Base-by-base conservation (phyloP, 2,888 invertebrate genomes). In the Crioceris asparagi region DNA sequence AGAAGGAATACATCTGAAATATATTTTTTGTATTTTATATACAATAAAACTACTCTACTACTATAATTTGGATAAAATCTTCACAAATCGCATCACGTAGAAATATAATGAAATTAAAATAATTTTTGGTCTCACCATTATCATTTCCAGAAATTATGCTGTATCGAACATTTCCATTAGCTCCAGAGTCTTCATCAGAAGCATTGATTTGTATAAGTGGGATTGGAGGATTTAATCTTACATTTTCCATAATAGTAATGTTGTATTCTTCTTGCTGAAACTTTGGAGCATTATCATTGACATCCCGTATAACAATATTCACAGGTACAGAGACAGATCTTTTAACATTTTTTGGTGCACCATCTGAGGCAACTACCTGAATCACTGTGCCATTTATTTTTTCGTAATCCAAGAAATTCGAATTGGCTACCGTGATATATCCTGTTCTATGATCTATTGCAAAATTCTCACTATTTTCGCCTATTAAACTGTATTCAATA, bases 241-340 rank as follows among this genome's bases (percentile, higher is more conserved):
- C 70, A 60, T 87, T 90, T 60, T 92, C 91, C 0, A 85, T 83
- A 10, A 92, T 83, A 0, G 79, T 82, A 1, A 82, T 79, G 49
- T 77, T 75, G 62, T 90, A 92, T 6, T 74, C 74, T 31, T 75
- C 74, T 49, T 83, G 80, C 0, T 74, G 75, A 62, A 94, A 93
- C 29, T 76, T 66, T 0, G 93, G 93, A 0, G 79, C 66, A 64
- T 92, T 88, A 62, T 93, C 92, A 62, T 93, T 92, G n/a, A 84
- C 75, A 60, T 93, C 92, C 17, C 74, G 57, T 7, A 92, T 71
- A 60, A 77, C 79, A 29, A 90, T 75, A 54, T 80, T 74, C 2
- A 88, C 83, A 16, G 82, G 83, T 1, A 83, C 83, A 14, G 82
- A 77, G n/a, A 77, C 74, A 2, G 77, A 75, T 51, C 82, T 74